A percentile compares a stretch with the other conserved stretches of the same genome.
These are phyloP conservation scores for Fragum sueziense DNA, from an alignment of 2,888 invertebrate species.

Conservation along the genomic window DNA sequence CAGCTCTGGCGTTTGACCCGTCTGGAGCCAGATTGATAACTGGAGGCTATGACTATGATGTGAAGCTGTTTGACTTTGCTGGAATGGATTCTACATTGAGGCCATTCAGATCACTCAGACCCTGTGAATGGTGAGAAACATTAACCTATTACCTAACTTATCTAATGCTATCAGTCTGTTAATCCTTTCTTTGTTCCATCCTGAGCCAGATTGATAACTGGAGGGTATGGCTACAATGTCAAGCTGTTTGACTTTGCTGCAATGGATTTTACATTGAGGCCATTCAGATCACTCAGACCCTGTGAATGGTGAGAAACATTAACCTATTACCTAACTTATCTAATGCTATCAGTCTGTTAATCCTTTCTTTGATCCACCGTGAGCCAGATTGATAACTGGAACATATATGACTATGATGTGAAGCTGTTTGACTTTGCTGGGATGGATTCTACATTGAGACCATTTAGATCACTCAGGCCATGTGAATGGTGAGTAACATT, in stretches of 20 bases:
- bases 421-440: slow-evolving; percentile 99
- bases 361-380: slow-evolving; percentile 96
- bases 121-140: slow-evolving; percentile 92
- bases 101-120: slow-evolving; percentile 95
- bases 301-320: slow-evolving; percentile 92
- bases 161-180: too few relatives aligned
- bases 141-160: too few relatives aligned
- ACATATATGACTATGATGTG: slow-evolving; percentile 97
- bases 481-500: slow-evolving; percentile 92
- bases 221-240: slow-evolving; percentile 97
- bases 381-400: slow-evolving; percentile 94
- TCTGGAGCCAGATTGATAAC: slow-evolving; percentile 95
- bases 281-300: slow-evolving; percentile 96
- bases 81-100: slow-evolving; percentile 97
- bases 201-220: slow-evolving; percentile 94
- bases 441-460: slow-evolving; percentile 95
- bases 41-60: slow-evolving; percentile 97
- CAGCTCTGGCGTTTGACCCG: slow-evolving; percentile 95
- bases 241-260: slow-evolving; percentile 99
- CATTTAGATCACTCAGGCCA: slow-evolving; percentile 96
- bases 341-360: too few relatives aligned
- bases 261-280: slow-evolving; percentile 95
- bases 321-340: too few relatives aligned
- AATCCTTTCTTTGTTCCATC: slow-evolving; percentile 97
- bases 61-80: slow-evolving; percentile 99